A percentile compares a stretch with the other conserved stretches of the same genome.
phyloP scores from a whole-genome alignment of 2,797 vertebrate genomes.

The Macropodus opercularis region DNA sequence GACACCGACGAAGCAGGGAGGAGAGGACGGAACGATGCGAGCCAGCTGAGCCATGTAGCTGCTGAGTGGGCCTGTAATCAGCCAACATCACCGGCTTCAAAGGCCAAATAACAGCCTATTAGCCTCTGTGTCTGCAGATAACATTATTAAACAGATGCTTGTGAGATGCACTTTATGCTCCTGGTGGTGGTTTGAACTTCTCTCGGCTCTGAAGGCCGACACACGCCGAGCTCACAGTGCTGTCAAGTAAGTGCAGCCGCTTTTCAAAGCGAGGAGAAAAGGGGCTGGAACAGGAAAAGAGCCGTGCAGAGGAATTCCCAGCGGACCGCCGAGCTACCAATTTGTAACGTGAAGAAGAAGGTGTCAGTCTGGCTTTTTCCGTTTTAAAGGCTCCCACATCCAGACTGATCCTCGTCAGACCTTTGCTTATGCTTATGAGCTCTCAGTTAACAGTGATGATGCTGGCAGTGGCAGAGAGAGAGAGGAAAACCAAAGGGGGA shows the following conservation, averaged over 20 bases:
- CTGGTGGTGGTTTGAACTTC: constrained; percentile 50
- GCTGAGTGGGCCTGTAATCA: constrained; percentile 50
- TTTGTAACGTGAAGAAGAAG: constrained; percentile 54
- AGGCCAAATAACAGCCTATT: constrained; percentile 46
- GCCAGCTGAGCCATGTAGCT: constrained; percentile 40
- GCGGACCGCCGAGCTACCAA: constrained; percentile 61
- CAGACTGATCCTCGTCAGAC: background rate
- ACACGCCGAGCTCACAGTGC: constrained; percentile 39
- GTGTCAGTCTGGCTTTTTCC: constrained; percentile 25
- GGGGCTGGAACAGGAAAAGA: constrained; percentile 38
- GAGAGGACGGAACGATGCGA: background rate
- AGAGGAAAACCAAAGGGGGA: too few species aligned
- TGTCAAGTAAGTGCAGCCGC: constrained; percentile 40
- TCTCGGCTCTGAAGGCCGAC: constrained; percentile 47
- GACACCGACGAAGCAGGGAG: constrained; percentile 37
- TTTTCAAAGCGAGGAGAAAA: constrained; percentile 24
- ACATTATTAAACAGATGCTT: constrained; percentile 37
- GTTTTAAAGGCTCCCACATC: constrained; percentile 19
- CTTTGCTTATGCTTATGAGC: background rate
- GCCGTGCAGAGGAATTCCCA: constrained; percentile 52
- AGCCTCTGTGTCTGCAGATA: constrained; percentile 24
- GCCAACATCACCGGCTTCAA: constrained; percentile 52
- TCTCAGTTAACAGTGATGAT: background rate
- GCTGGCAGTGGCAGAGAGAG: background rate
- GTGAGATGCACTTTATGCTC: constrained; percentile 42